phyloP scores from a whole-genome alignment of 2,888 invertebrate genomes.

The Amiota minor region DNA sequence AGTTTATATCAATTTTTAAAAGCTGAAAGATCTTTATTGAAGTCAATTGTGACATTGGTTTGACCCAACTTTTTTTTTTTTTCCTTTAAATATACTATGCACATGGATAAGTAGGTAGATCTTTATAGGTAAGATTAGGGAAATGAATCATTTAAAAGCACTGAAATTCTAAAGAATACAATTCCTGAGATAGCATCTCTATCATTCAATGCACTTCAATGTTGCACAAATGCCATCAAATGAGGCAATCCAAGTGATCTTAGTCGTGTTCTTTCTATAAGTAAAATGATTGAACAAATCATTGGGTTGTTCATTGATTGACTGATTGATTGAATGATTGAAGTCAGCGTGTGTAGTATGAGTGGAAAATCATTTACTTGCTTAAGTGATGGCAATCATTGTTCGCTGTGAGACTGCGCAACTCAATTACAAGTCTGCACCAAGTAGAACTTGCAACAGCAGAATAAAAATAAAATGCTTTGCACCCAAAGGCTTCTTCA shows the following conservation, averaged over 20 bases:
- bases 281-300: background rate
- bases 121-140: background rate
- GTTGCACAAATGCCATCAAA: conserved; percentile 15
- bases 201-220: too few species aligned
- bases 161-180: background rate
- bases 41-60: background rate
- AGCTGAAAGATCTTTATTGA: too few species aligned
- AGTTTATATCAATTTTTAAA: too few species aligned
- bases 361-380: conserved; percentile 10
- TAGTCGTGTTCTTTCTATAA: background rate
- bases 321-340: conserved; percentile 5
- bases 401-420: conserved; percentile 15
- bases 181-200: too few species aligned
- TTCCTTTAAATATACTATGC: too few species aligned
- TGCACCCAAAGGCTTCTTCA: background rate
- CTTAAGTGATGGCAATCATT: conserved; percentile 10
- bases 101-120: background rate
- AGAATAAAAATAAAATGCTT: background rate
- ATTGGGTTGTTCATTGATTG: background rate
- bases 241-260: conserved; percentile 1
- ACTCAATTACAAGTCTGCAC: conserved; percentile 13
- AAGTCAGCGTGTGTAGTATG: background rate
- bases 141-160: background rate
- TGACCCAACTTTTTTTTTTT: background rate
- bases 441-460: background rate